These are phyloP conservation scores for Armadillidium nasatum DNA, from an alignment of 1,140 invertebrate genomes.

Conservation along the genomic window DNA sequence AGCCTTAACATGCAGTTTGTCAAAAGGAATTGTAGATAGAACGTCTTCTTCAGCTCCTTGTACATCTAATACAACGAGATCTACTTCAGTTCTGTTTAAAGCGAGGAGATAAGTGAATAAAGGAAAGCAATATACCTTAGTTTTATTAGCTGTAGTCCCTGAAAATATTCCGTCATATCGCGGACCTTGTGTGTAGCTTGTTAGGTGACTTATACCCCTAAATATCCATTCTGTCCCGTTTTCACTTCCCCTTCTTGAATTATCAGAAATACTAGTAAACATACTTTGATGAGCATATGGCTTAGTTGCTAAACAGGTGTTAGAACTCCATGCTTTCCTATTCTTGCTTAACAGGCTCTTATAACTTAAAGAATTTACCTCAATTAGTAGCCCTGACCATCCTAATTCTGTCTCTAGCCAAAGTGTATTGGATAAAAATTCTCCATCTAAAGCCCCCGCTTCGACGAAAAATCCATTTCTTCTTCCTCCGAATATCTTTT, in stretches of 20 bases:
- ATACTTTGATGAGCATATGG: neutral
- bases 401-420: conserved; percentile 45
- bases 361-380: conserved; percentile 47
- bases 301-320: conserved; percentile 32
- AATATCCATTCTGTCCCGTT: too few relatives aligned
- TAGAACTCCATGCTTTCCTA: conserved; percentile 28
- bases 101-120: conserved; percentile 70
- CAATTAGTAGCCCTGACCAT: conserved; percentile 49
- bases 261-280: too few relatives aligned
- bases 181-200: too few relatives aligned
- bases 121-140: conserved; percentile 68
- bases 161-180: too few relatives aligned
- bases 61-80: conserved; percentile 66
- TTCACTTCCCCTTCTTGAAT: too few relatives aligned
- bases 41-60: conserved; percentile 57
- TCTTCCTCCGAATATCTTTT: neutral
- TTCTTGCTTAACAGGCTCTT: conserved; percentile 39
- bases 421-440: conserved; percentile 48
- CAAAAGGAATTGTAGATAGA: conserved; percentile 1
- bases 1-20: neutral
- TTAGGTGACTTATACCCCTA: too few relatives aligned
- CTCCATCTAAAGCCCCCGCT: conserved; percentile 49
- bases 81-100: conserved; percentile 62
- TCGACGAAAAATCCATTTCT: conserved; percentile 49
- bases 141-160: too few relatives aligned